Conservation (phyloP, 2,113 vertebrate genomes). For the Cichladusa arquata region DNA sequence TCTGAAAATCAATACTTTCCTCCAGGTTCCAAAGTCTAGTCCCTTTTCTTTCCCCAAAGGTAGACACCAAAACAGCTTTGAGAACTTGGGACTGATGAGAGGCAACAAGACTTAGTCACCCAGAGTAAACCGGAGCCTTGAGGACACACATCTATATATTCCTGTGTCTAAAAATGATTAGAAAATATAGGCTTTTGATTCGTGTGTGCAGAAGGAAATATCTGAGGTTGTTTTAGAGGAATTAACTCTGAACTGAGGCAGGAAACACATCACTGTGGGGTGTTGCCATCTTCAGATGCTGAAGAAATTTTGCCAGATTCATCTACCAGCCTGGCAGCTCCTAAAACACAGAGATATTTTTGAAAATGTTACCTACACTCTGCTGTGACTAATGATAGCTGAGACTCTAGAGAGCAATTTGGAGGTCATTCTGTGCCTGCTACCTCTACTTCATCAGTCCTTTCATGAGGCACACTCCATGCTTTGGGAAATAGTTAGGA, state of each 20-base stretch:
- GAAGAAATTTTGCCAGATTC: not conserved
- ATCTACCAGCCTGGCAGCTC: not conserved
- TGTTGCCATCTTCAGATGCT: not conserved
- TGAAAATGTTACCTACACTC: not conserved
- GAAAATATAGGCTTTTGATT: not conserved
- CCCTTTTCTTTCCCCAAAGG: not conserved
- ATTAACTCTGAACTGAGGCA: not conserved
- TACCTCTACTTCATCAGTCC: not conserved
- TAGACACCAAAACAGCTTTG: not conserved
- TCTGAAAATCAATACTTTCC: not conserved
- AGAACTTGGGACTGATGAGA: not conserved
- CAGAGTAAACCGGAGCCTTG: not conserved
- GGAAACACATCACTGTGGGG: not conserved
- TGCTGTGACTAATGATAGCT: not conserved
- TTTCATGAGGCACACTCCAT: not conserved
- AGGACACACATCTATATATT: not conserved
- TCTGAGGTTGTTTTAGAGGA: not conserved
- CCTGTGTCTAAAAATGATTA: not conserved
- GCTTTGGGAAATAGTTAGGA: not conserved
- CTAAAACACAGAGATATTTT: not conserved
- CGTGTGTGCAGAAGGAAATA: not conserved
- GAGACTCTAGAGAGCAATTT: not conserved
- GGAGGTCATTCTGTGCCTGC: not conserved
- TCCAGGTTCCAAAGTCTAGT: not conserved
- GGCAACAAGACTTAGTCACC: not conserved